phyloP scores from a whole-genome alignment of 1,140 invertebrate genomes.

The Caenorhabditis inopinata region DNA sequence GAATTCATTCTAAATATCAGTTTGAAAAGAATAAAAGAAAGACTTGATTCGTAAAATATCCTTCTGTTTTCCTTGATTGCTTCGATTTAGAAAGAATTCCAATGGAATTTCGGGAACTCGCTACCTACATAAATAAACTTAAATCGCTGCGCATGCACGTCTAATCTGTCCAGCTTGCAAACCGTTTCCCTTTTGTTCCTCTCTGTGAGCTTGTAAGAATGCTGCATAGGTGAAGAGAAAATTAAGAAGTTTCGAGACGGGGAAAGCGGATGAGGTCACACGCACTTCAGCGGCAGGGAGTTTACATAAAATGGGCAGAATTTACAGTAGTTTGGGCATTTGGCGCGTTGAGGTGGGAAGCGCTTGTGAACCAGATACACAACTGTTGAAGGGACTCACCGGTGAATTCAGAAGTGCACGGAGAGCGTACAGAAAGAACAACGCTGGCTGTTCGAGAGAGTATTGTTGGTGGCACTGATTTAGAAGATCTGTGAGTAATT shows the following conservation, averaged over 20 bases:
- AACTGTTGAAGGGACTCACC: not conserved
- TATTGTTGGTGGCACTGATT: conserved; percentile 22
- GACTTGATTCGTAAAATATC: not conserved
- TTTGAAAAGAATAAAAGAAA: no score
- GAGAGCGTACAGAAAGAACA: conserved; percentile 35
- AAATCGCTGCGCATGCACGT: conserved; percentile 4
- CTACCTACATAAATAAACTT: not conserved
- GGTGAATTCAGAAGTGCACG: conserved; percentile 39
- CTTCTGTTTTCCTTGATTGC: not conserved
- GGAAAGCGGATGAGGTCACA: no score
- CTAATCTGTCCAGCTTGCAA: not conserved
- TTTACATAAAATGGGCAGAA: not conserved
- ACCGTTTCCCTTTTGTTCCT: not conserved
- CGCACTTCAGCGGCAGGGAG: no score
- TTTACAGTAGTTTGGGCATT: not conserved
- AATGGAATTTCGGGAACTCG: no score
- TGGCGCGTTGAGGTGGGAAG: no score
- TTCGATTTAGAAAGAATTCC: not conserved
- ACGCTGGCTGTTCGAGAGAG: not conserved
- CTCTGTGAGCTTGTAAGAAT: not conserved
- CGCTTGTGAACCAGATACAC: not conserved
- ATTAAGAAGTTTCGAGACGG: no score
- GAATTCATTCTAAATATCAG: no score
- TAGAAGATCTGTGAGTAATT: conserved; percentile 13
- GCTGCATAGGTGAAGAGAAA: no score